These are phyloP conservation scores for Diarsia brunnea DNA, from an alignment of 2,888 invertebrate species.

Conservation along the genomic window DNA sequence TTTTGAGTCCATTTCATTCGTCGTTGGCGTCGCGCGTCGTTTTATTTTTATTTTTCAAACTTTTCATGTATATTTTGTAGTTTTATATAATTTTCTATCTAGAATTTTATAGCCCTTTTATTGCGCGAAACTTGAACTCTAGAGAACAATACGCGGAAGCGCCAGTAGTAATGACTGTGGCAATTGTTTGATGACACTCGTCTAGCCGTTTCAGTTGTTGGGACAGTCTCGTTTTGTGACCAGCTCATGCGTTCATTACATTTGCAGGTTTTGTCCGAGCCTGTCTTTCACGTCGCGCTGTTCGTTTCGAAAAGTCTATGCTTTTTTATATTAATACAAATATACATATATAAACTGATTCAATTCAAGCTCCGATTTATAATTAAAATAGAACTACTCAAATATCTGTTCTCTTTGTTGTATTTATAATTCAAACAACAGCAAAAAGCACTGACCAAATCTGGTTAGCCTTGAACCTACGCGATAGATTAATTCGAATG, in stretches of 20 bases:
- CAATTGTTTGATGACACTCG: conserved; percentile 81
- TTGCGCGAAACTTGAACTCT: conserved; percentile 70
- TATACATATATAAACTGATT: conserved; percentile 33
- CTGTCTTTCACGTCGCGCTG: conserved; percentile 13
- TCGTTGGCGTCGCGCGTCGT: not conserved
- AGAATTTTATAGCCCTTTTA: conserved; percentile 56
- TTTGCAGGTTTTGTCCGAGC: conserved; percentile 25
- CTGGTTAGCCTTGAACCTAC: conserved; percentile 86
- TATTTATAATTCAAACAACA: conserved; percentile 70
- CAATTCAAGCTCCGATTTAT: conserved; percentile 13
- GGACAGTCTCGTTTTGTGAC: conserved; percentile 67
- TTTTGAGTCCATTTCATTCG: conserved; percentile 1
- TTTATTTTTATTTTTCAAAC: not conserved
- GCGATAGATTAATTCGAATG: conserved; percentile 75
- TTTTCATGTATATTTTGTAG: not conserved
- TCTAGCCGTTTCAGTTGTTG: conserved; percentile 75
- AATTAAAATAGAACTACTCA: conserved; percentile 28
- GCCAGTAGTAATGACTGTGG: conserved; percentile 71
- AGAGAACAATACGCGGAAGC: conserved; percentile 80
- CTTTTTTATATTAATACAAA: conserved; percentile 11
- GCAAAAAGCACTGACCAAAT: conserved; percentile 75
- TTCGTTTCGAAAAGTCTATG: conserved; percentile 23
- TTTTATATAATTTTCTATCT: not conserved
- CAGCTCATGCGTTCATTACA: conserved; percentile 57
- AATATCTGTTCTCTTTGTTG: conserved; percentile 57